These are phyloP conservation scores for Platycheirus rosarum DNA, from an alignment of 2,888 invertebrate species.

Conservation along the genomic window DNA sequence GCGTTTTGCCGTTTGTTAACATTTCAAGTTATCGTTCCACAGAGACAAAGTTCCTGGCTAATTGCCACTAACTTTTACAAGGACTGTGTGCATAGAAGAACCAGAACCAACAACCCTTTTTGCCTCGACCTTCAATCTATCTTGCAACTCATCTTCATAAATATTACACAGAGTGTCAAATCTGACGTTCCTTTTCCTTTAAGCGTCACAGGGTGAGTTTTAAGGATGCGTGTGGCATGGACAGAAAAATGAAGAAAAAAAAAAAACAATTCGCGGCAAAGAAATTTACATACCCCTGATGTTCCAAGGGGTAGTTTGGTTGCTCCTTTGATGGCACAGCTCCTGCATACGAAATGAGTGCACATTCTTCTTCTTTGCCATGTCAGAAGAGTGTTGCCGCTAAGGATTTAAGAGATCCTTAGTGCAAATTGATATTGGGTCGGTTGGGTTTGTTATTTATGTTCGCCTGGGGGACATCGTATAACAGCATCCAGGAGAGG, in stretches of 20 bases:
- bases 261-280: slow-evolving; percentile 52
- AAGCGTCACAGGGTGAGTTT: neutral
- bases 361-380: slow-evolving; percentile 50
- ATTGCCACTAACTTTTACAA: slow-evolving; percentile 71
- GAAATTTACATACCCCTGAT: slow-evolving; percentile 57
- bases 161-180: slow-evolving; percentile 70
- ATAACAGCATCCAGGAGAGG: neutral
- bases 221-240: neutral
- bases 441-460: slow-evolving; percentile 75
- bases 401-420: slow-evolving; percentile 65
- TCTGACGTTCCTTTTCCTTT: slow-evolving; percentile 53
- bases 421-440: slow-evolving; percentile 75
- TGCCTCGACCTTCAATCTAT: slow-evolving; percentile 38
- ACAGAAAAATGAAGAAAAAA: slow-evolving; percentile 18
- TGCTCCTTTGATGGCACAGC: slow-evolving; percentile 33
- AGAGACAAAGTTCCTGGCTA: slow-evolving; percentile 75
- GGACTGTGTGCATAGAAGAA: neutral
- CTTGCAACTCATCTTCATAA: slow-evolving; percentile 57
- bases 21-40: slow-evolving; percentile 74
- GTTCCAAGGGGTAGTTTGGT: slow-evolving; percentile 34
- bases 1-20: slow-evolving; percentile 73
- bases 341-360: slow-evolving; percentile 65
- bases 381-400: slow-evolving; percentile 16
- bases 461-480: slow-evolving; percentile 75
- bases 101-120: slow-evolving; percentile 25